Percentiles rank a stretch among this genome's conserved stretches.
phyloP scores from a whole-genome alignment of 2,113 vertebrate species.

The Apaloderma vittatum region DNA sequence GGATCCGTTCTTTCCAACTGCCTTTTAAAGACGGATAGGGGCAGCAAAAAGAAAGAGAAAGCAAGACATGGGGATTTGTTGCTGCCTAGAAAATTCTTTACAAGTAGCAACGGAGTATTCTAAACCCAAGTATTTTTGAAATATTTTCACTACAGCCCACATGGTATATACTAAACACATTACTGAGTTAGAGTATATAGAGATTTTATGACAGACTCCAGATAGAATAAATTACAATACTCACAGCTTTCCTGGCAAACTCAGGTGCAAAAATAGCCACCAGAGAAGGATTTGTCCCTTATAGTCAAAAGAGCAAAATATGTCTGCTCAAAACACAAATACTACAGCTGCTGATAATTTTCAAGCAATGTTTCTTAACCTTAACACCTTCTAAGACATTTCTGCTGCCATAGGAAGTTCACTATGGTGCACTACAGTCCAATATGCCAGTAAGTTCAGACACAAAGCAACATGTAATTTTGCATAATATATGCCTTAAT shows the following conservation, averaged over 20 bases:
- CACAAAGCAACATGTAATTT: background rate
- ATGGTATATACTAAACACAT: background rate
- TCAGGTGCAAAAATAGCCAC: background rate
- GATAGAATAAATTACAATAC: background rate
- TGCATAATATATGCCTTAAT: background rate
- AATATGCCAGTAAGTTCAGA: background rate
- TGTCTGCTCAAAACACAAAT: background rate
- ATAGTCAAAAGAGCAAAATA: background rate
- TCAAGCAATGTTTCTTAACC: background rate
- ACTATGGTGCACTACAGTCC: background rate
- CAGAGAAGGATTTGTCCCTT: background rate
- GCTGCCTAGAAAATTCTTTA: background rate
- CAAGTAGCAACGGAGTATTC: background rate
- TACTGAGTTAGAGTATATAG: background rate
- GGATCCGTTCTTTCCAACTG: background rate
- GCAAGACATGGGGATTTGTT: background rate
- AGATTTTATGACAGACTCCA: background rate
- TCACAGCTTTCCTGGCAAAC: background rate
- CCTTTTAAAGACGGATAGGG: background rate
- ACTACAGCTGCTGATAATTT: background rate
- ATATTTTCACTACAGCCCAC: background rate
- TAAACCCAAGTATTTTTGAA: background rate
- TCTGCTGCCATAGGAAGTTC: background rate
- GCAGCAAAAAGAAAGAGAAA: background rate
- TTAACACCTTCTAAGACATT: background rate